A percentile compares a stretch with the other conserved stretches of the same genome.
Evolutionary conservation across 2,797 vertebrate genomes (phyloP).

Genomic region (Mormyrops attenuatus): DNA sequence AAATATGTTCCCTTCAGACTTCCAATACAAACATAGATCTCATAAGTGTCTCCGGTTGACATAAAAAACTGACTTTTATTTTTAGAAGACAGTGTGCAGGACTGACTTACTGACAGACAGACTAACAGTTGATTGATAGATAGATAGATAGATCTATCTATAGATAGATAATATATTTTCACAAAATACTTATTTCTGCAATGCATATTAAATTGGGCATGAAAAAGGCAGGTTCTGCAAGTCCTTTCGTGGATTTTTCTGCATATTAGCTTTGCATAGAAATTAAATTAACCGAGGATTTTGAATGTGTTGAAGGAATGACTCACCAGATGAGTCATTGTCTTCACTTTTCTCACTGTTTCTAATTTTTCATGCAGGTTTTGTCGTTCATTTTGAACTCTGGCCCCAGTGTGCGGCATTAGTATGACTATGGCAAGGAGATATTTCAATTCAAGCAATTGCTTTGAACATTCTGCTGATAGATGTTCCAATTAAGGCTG

Average conservation of each 20-base stretch:
- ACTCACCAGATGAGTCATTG: background rate
- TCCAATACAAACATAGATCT: background rate
- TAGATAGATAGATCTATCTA: background rate
- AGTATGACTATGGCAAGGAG: background rate
- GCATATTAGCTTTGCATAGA: background rate
- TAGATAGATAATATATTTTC: background rate
- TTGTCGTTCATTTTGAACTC: background rate
- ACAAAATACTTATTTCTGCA: background rate
- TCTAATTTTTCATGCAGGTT: background rate
- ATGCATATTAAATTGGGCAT: background rate
- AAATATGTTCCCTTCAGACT: background rate
- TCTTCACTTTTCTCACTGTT: background rate
- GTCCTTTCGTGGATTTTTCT: background rate
- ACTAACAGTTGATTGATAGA: background rate
- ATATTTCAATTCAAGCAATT: background rate
- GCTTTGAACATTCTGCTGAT: slow-evolving; percentile 9
- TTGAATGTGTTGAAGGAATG: background rate
- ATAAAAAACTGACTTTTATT: background rate
- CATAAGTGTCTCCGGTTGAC: background rate
- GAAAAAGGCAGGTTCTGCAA: background rate
- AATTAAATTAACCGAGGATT: background rate
- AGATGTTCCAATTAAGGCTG: background rate
- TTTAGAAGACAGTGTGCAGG: background rate
- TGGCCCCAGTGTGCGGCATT: background rate
- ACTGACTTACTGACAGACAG: background rate